Evolutionary conservation across 2,888 invertebrate genomes (phyloP), one percentile per base, ranked within the genome.

Genomic region (Eristalis arbustorum): DNA sequence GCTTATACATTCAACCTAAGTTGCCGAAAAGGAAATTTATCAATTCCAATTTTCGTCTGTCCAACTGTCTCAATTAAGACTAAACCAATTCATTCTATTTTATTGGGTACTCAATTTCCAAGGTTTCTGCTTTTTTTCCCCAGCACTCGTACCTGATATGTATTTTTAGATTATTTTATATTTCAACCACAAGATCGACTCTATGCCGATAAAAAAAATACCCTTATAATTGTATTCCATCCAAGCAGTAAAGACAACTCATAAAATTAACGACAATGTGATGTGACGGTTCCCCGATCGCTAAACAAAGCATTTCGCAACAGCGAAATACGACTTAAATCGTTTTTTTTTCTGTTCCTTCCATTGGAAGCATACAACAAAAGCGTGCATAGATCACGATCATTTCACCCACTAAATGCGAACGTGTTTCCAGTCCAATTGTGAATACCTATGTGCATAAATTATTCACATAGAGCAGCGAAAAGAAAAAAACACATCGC

Each of bases 301-400:
- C 34, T 56, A 37, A 74, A 74, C 73, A 64, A 57, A 63, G 61
- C 72, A 13, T 34, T 64, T 23, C 18, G 34, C 28, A 56, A 49
- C 18, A 18, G 49, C 49, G 6, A 49, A 49, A n/a, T 49, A 49
- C 49, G 49, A 49, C 49, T 49, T 18, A 8, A 49, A 49, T 49
- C 8, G 49, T 18, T 18, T 6, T 3, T n/a, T 2, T 18, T 49
- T 2, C 3, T 37, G 37, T 37, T 31, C 1, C 8, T 37, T 64
- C 57, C 57, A 34, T 73, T 64, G 23, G 34, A 37, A 34, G 18
- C 14, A 57, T 22, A 61, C 75, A 61, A 75, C 22, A 66, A 67
- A 76, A 76, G 49, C 85, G 82, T 82, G 73, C 77, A 82, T 77
- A 68, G 82, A 82, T 85, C 85, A 85, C 81, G 85, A 85, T 85